Evolutionary conservation across 2,113 vertebrate genomes (phyloP).

Genomic region (Regulus satrapa): DNA sequence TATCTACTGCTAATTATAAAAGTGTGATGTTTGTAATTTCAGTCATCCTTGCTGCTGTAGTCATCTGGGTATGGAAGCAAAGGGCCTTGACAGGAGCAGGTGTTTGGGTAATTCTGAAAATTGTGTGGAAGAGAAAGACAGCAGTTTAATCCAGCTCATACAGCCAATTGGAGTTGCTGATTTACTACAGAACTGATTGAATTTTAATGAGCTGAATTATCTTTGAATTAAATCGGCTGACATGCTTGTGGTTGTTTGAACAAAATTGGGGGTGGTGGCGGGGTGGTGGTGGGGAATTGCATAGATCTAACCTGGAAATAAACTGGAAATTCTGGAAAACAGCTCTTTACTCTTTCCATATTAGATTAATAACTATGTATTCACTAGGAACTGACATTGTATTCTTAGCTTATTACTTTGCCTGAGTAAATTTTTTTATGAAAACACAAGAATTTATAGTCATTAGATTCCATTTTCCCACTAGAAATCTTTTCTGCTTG

Average conservation of each 20-base stretch:
- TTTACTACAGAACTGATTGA: neutral
- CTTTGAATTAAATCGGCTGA: neutral
- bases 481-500: neutral
- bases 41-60: neutral
- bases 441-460: neutral
- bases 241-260: neutral
- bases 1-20: neutral
- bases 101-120: slow-evolving; percentile 31
- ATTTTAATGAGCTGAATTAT: slow-evolving; percentile 41
- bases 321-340: neutral
- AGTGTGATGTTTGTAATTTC: neutral
- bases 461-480: neutral
- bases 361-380: neutral
- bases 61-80: neutral
- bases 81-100: neutral
- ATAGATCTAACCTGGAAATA: neutral
- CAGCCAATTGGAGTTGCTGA: neutral
- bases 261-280: neutral
- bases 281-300: too few species aligned
- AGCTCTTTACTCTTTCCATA: neutral
- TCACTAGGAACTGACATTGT: neutral
- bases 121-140: neutral
- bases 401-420: neutral
- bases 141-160: neutral
- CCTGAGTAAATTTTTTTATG: neutral